Evolutionary conservation across 1,140 invertebrate genomes (phyloP).

Genomic region (Heterodera carotae): DNA sequence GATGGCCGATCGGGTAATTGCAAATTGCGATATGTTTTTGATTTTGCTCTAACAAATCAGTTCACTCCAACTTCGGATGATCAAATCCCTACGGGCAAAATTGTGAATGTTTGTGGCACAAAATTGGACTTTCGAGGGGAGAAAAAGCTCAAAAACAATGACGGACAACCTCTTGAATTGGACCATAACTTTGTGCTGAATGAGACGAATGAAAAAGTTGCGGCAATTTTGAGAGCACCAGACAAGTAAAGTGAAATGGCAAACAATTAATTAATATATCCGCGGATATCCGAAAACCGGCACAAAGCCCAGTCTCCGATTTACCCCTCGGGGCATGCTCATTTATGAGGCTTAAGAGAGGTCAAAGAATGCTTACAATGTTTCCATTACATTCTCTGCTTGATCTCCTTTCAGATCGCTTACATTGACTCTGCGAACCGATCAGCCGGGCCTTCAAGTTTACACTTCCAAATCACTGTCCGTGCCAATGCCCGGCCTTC

Average conservation of each 20-base stretch:
- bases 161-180: slow-evolving; percentile 9
- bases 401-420: neutral
- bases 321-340: too few relatives aligned
- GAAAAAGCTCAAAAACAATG: slow-evolving; percentile 7
- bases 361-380: too few relatives aligned
- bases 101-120: slow-evolving; percentile 1
- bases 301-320: too few relatives aligned
- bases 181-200: slow-evolving; percentile 30
- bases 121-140: slow-evolving; percentile 22
- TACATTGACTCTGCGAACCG: slow-evolving; percentile 11
- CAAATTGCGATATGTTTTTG: neutral
- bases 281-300: too few relatives aligned
- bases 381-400: neutral
- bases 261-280: too few relatives aligned
- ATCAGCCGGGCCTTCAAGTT: slow-evolving; percentile 28
- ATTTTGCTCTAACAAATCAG: slow-evolving; percentile 17
- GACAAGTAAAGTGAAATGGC: slow-evolving; percentile 6
- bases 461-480: slow-evolving; percentile 15
- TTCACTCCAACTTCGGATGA: slow-evolving; percentile 9
- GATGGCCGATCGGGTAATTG: slow-evolving; percentile 6
- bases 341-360: too few relatives aligned
- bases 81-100: slow-evolving; percentile 22
- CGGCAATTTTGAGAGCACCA: slow-evolving; percentile 10
- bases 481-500: neutral
- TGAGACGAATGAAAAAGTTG: neutral